Base-by-base conservation (phyloP, 1,140 invertebrate species). In the Asobara japonica region DNA sequence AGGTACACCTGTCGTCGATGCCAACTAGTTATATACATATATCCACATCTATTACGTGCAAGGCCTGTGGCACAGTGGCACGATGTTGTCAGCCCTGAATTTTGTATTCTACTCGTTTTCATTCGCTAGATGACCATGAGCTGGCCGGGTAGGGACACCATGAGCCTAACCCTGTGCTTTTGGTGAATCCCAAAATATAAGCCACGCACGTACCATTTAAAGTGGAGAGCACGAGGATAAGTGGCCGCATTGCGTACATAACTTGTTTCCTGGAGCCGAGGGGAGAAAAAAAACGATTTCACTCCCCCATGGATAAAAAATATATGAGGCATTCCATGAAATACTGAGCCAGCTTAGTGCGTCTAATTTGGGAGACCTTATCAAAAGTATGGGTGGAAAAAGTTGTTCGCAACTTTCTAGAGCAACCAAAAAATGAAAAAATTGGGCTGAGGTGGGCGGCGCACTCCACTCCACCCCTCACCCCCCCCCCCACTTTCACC, bases 171-270 rank as follows among this genome's bases (percentile, higher is more conserved):
- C 60, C 29, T 62, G 22, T 22, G 51, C 22, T 56, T 62, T 62
- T 29, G 29, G 29, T 3, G n/a, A 29, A 62, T 29, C 16, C 27
- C 29, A 11, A 29, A 31, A 62, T 62, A 62, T 30, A 62, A 62
- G 11, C 60, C 25, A 62, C 60, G 60, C 60, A 62, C 60, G 60
- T 62, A 62, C 60, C 29, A 62, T 62, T 62, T 62, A 62, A 62
- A 62, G 60, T 62, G 29, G 60, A 62, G 60, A 62, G 27, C 18
- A 16, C 60, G 60, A 62, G 27, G 27, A 30, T 31, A 62, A 62
- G 60, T 62, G 60, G 60, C 29, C 29, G 60, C 60, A 62, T 62
- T 62, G 60, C 60, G 29, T 62, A 62, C 60, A 62, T 62, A 62
- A 62, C 60, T 30, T 62, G 27, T 60, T 4, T 11, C 48, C 16